These are phyloP conservation scores for Taenaris catops DNA, from an alignment of 2,888 invertebrate genomes.

Conservation along the genomic window DNA sequence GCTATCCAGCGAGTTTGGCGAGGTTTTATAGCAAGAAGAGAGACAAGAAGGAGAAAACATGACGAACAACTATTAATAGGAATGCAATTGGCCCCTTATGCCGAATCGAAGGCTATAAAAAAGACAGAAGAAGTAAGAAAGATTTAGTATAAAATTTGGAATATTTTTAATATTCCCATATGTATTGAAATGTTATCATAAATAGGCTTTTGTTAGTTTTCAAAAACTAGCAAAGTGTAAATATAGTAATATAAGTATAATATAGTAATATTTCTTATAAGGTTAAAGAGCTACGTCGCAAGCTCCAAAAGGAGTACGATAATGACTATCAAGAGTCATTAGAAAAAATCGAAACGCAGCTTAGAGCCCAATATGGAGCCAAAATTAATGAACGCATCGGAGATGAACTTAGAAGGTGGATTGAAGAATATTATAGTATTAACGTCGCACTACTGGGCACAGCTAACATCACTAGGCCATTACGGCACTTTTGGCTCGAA, in stretches of 20 bases:
- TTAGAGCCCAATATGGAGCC: slow-evolving; percentile 85
- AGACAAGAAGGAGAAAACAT: slow-evolving; percentile 84
- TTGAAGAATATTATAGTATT: slow-evolving; percentile 87
- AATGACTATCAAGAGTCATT: slow-evolving; percentile 85
- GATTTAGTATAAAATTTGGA: neutral
- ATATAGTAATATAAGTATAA: no score
- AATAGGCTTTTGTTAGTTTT: no score
- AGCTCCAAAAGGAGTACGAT: slow-evolving; percentile 83
- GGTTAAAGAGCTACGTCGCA: slow-evolving; percentile 79
- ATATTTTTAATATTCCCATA: no score
- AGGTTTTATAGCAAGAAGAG: slow-evolving; percentile 86
- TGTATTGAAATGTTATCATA: no score
- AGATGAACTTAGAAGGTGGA: slow-evolving; percentile 93
- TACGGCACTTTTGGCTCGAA: no score
- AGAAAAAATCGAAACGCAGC: slow-evolving; percentile 78
- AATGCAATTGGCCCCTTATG: slow-evolving; percentile 82
- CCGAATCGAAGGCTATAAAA: slow-evolving; percentile 55
- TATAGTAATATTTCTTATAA: slow-evolving; percentile 23
- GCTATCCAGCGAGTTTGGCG: slow-evolving; percentile 94
- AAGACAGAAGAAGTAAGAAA: slow-evolving; percentile 54
- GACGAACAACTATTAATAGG: slow-evolving; percentile 95
- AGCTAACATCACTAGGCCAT: no score
- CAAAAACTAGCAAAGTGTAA: neutral
- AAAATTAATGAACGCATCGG: slow-evolving; percentile 92
- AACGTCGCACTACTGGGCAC: no score